Evolutionary conservation across 2,113 vertebrate genomes (phyloP).

Genomic region (Hemiprocne comata): DNA sequence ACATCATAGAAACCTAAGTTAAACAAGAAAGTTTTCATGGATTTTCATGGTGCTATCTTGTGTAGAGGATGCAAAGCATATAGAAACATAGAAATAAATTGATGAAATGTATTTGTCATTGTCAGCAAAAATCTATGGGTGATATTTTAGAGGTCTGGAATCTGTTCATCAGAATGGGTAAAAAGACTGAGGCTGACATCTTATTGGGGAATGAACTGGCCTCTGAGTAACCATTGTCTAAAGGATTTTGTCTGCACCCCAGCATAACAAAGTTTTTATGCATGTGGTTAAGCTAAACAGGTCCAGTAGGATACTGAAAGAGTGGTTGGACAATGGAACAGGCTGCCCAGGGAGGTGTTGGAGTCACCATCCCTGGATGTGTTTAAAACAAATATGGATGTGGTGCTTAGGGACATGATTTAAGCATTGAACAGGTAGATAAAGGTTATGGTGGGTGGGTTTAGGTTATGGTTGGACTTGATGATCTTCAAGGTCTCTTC

Average conservation of each 20-base stretch:
- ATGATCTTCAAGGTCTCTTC: no score
- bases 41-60: not conserved
- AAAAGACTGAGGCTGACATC: not conserved
- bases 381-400: no score
- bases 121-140: not conserved
- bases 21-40: not conserved
- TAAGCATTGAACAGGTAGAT: no score
- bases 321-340: no score
- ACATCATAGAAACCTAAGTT: not conserved
- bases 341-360: no score
- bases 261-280: not conserved
- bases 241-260: not conserved
- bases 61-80: not conserved
- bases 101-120: not conserved
- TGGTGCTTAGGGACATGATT: no score
- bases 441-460: no score
- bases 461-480: no score
- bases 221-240: not conserved
- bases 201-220: not conserved
- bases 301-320: fast-evolving
- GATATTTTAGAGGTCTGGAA: not conserved
- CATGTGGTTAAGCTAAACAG: not conserved
- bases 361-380: no score
- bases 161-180: not conserved
- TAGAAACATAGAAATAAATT: not conserved